These are phyloP conservation scores for Meteorus cinctellus DNA, from an alignment of 2,888 invertebrate genomes.

Conservation along the genomic window DNA sequence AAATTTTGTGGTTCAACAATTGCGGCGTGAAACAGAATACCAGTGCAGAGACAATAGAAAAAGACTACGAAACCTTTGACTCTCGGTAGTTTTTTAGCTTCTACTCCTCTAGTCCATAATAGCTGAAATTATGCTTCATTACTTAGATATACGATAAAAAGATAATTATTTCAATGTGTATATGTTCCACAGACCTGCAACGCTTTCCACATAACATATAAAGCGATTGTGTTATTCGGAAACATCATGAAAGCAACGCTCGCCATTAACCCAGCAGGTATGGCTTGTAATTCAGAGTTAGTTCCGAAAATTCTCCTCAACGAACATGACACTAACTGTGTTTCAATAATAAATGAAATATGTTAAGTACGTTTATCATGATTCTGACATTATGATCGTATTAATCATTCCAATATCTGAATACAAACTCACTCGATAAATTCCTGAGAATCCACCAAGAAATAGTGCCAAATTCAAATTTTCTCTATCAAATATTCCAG, in stretches of 20 bases:
- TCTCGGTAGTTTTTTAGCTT: conserved; percentile 79
- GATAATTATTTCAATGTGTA: conserved; percentile 5
- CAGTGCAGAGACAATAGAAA: conserved; percentile 85
- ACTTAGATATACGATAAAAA: not conserved
- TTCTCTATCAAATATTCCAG: conserved; percentile 75
- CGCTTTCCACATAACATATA: conserved; percentile 88
- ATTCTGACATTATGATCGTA: conserved; percentile 26
- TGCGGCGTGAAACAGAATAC: conserved; percentile 85
- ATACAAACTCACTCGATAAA: conserved; percentile 77
- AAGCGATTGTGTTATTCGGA: conserved; percentile 85
- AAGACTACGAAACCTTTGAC: conserved; percentile 82
- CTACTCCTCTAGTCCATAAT: conserved; percentile 82
- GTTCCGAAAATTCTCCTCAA: conserved; percentile 78
- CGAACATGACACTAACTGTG: conserved; percentile 79
- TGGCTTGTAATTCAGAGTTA: conserved; percentile 79
- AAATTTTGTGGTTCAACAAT: conserved; percentile 86
- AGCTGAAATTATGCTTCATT: conserved; percentile 74
- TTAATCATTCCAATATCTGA: not conserved
- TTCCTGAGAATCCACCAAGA: conserved; percentile 80
- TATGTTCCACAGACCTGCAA: conserved; percentile 78
- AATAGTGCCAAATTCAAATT: conserved; percentile 80
- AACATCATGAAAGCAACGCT: conserved; percentile 83
- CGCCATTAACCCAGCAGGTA: conserved; percentile 83
- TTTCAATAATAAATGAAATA: conserved; percentile 37
- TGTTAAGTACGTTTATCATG: not conserved